Evolutionary conservation across 2,888 invertebrate species (phyloP), one percentile per base, ranked within the genome.

Genomic region (Lacanobia oleracea): DNA sequence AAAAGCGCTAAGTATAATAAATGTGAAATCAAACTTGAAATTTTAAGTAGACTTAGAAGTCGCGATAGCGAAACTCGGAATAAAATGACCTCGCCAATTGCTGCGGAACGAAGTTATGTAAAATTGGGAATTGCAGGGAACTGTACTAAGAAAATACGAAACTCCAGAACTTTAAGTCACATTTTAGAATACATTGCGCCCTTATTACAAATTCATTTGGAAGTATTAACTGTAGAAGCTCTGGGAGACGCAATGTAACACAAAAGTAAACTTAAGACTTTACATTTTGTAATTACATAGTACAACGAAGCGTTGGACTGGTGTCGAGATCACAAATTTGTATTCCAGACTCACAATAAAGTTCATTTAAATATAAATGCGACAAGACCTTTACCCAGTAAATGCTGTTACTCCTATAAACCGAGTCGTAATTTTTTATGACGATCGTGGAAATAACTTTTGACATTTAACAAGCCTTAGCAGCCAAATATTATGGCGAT

Each of bases 311-410:
- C 90, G 85, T 87, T 84, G 83, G 88, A 88, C 89, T 87, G 88
- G 90, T 92, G 91, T 91, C 82, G 91, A 90, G 92, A 92, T 93
- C 93, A 89, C 93, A 93, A 94, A 94, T 94, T 94, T 93, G 94
- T 94, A 94, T 94, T 94, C 94, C 91, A 88, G 89, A 84, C 92
- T 93, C 93, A 93, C 92, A 94, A 94, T 93, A 92, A 93, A 93
- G 90, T 92, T 93, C 91, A 94, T 94, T 94, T 94, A 94, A 94
- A 94, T 94, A 94, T 94, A 94, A 94, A 94, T 93, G 93, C 92
- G 93, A 93, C 93, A 93, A 92, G 93, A 91, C 91, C 93, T 92
- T 90, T 90, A 89, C 89, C 90, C 90, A 88, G 93, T 92, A 91
- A 93, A 92, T 88, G 93, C 86, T 92, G 92, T 91, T 90, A 90